These are phyloP conservation scores for Phodopus roborovskii DNA, from an alignment of 2,113 vertebrate genomes.

Conservation along the genomic window DNA sequence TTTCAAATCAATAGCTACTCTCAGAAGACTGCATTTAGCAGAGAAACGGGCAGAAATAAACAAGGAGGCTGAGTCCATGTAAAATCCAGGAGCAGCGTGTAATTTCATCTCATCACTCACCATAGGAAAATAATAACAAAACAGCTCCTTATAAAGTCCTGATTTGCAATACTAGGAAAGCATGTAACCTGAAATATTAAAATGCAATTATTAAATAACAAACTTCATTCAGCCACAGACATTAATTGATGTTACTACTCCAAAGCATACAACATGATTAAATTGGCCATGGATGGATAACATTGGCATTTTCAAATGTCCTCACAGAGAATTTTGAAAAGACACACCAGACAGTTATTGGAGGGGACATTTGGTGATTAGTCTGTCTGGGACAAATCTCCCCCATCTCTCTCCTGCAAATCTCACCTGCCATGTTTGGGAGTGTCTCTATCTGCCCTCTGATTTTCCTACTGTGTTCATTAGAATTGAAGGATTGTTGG, in stretches of 20 bases:
- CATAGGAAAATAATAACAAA: slow-evolving; percentile 79
- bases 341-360: slow-evolving; percentile 46
- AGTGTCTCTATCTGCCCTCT: neutral
- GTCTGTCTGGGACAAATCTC: neutral
- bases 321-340: slow-evolving; percentile 67
- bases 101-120: slow-evolving; percentile 75
- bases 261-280: slow-evolving; percentile 80
- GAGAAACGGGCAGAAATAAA: slow-evolving; percentile 45
- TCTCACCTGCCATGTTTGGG: neutral
- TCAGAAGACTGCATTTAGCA: neutral
- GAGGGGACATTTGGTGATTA: neutral
- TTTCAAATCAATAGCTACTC: neutral
- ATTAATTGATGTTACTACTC: slow-evolving; percentile 78
- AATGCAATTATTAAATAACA: slow-evolving; percentile 81
- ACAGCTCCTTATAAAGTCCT: slow-evolving; percentile 66
- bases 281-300: slow-evolving; percentile 78
- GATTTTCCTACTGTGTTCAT: neutral
- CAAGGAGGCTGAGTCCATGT: slow-evolving; percentile 51
- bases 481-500: neutral
- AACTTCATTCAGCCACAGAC: slow-evolving; percentile 76
- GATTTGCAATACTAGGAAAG: slow-evolving; percentile 78
- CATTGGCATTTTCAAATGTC: slow-evolving; percentile 69
- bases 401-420: neutral
- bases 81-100: slow-evolving; percentile 61
- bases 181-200: slow-evolving; percentile 82